Base-by-base conservation (phyloP, 2,888 invertebrate species). In the Temnothorax unifasciatus region DNA sequence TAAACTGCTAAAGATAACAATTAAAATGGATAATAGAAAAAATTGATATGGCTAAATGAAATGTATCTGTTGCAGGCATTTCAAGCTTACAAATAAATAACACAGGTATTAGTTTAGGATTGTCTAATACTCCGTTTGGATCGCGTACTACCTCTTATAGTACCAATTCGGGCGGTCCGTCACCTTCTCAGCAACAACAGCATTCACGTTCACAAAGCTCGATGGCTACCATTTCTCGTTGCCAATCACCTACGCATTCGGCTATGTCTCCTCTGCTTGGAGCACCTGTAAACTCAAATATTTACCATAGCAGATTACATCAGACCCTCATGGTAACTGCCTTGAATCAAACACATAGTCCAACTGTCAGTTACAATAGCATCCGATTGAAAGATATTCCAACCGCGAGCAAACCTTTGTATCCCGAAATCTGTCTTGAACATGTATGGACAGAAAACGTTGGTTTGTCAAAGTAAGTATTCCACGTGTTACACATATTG, bases 401-500 rank as follows among this genome's bases (percentile, higher is more conserved):
- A 52, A 90, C 88, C 44, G 89, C 92, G 21, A 92, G 94, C 73
- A 93, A 97, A 89, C 98, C 98, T 0, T 95, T 98, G 41, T 97
- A 97, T 90, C 99, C 99, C 0, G 97, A 98, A 90, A 96, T 99
- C 87, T 99, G 98, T 92, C 95, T 99, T 64, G 99, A 99, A 90
- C 97, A 98, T 93, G 95, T 99, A 18, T 99, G 99, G 99, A 97
- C 97, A 0, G 99, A 99, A 92, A 96, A 95, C 84, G 95, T 91
- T 57, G 93, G 92, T 15, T 88, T 94, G 15, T 92, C 95, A 47
- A 95, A 95, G 95, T 95, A 90, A 89, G 91, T 89, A 64, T 61
- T 50, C 34, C 0, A 38, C 9, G 25, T 21, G 9, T 69, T 54
- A n/a, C 18, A n/a, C 21, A 15, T 25, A 34, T 44, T 25, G 21